Evolutionary conservation across 2,113 vertebrate species (phyloP).

Genomic region (Nestor notabilis): DNA sequence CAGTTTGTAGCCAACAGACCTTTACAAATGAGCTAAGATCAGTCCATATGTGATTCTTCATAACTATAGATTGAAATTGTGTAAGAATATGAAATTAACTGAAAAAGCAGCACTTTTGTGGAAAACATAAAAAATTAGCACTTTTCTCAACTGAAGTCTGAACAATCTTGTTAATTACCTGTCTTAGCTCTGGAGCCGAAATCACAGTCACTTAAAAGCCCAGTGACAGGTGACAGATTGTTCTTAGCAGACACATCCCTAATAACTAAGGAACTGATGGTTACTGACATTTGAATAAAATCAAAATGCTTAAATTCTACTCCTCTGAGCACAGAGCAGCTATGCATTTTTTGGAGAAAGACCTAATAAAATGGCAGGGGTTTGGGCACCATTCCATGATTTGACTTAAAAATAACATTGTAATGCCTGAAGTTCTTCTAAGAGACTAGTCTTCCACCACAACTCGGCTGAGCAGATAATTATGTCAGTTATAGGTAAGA

Average conservation of each 20-base stretch:
- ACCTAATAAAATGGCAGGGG: neutral
- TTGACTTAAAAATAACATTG: neutral
- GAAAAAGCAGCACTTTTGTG: neutral
- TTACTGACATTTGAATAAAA: neutral
- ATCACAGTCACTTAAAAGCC: neutral
- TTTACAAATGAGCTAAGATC: neutral
- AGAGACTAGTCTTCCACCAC: neutral
- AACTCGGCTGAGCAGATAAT: neutral
- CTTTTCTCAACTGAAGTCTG: neutral
- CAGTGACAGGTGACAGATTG: slow-evolving; percentile 10
- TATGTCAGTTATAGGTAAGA: neutral
- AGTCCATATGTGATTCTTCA: neutral
- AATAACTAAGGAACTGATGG: neutral
- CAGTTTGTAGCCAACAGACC: neutral
- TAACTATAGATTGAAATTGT: neutral
- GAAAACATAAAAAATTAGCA: neutral
- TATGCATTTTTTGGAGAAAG: neutral
- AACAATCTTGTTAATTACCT: neutral
- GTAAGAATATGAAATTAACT: neutral
- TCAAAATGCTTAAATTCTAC: neutral
- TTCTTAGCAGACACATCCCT: neutral
- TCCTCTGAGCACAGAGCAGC: neutral
- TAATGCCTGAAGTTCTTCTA: neutral
- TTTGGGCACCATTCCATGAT: neutral
- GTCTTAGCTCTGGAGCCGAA: slow-evolving; percentile 8